phyloP scores from a whole-genome alignment of 2,113 vertebrate species.

The Desmodus rotundus region DNA sequence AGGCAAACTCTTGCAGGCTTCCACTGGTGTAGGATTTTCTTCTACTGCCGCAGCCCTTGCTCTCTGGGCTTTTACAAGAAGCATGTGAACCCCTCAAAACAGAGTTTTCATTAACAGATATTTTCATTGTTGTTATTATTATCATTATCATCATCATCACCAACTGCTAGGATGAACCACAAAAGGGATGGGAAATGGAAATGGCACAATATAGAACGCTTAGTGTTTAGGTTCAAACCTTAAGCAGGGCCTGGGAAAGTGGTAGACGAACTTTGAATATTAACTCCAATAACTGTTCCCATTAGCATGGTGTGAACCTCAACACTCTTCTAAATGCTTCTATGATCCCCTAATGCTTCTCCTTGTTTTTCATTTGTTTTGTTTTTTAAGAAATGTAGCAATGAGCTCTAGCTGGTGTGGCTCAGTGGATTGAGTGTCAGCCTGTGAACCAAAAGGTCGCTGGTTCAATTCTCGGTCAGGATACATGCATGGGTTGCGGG shows the following conservation, averaged over 20 bases:
- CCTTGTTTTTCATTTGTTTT: not conserved
- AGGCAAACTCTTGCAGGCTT: slow-evolving; percentile 35
- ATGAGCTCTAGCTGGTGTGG: too few species aligned
- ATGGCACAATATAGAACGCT: not conserved
- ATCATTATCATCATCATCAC: too few species aligned
- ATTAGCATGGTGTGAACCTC: not conserved
- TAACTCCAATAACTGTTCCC: not conserved
- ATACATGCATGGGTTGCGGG: too few species aligned
- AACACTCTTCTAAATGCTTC: not conserved
- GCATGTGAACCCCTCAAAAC: slow-evolving; percentile 16
- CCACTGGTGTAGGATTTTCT: not conserved
- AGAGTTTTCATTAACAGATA: slow-evolving; percentile 35
- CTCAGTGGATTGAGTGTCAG: too few species aligned
- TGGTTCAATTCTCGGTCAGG: too few species aligned
- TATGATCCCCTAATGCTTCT: not conserved
- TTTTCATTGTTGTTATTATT: slow-evolving; percentile 28
- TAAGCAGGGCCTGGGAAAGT: not conserved
- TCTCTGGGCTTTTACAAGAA: slow-evolving; percentile 15
- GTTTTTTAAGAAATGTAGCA: not conserved
- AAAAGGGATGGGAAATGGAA: not conserved
- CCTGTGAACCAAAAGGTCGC: too few species aligned
- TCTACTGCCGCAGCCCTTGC: not conserved
- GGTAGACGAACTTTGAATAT: not conserved
- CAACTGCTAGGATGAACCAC: not conserved
- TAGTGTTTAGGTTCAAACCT: not conserved